phyloP scores from a whole-genome alignment of 2,113 vertebrate genomes.

The Propithecus coquereli region DNA sequence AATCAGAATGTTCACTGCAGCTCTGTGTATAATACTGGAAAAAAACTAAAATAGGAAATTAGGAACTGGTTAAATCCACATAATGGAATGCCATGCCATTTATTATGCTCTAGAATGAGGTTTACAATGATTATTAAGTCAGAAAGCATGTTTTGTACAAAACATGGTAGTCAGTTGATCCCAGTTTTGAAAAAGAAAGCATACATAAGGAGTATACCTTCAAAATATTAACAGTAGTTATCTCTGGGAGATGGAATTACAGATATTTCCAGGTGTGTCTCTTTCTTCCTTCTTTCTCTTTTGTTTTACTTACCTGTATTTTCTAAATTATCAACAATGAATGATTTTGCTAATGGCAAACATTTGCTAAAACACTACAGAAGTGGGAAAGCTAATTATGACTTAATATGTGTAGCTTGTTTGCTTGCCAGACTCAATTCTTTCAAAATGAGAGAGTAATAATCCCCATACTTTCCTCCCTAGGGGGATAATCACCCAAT shows the following conservation, averaged over 20 bases:
- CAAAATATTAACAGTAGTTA: background rate
- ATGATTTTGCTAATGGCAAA: background rate
- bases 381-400: background rate
- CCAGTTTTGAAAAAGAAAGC: background rate
- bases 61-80: background rate
- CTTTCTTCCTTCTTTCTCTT: background rate
- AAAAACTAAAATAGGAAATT: slow-evolving; percentile 24
- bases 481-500: background rate
- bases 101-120: background rate
- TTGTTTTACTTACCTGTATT: background rate
- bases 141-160: background rate
- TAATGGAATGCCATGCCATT: background rate
- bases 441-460: slow-evolving; percentile 3
- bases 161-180: background rate
- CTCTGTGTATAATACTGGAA: background rate
- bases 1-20: background rate
- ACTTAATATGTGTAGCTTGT: background rate
- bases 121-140: background rate
- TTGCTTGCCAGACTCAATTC: background rate
- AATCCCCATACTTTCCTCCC: background rate
- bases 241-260: background rate
- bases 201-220: background rate
- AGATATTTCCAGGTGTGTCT: background rate
- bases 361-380: background rate
- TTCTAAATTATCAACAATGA: background rate